phyloP scores from a whole-genome alignment of 2,113 vertebrate species.

The Phodopus roborovskii region DNA sequence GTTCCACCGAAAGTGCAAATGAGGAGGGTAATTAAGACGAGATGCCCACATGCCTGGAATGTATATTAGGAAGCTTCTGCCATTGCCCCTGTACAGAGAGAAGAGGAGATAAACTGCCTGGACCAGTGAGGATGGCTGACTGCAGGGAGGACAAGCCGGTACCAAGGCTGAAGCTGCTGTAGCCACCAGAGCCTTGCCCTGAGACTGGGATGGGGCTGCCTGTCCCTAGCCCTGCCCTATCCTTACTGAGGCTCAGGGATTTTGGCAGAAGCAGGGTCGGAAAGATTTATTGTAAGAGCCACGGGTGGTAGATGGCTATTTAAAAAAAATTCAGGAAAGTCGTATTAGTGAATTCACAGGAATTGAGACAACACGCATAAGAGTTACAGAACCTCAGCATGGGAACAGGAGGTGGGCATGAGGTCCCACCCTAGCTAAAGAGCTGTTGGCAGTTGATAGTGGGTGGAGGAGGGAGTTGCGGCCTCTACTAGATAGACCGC shows the following conservation, averaged over 20 bases:
- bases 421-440: neutral
- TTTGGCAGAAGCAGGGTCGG: neutral
- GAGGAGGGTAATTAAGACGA: conserved; percentile 58
- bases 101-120: no score
- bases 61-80: neutral
- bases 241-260: neutral
- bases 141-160: neutral
- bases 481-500: no score
- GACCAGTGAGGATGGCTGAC: rapidly evolving
- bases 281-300: neutral
- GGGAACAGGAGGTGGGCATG: neutral
- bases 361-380: no score
- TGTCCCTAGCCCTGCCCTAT: neutral
- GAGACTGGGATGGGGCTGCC: rapidly evolving
- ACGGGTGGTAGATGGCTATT: neutral
- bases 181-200: rapidly evolving
- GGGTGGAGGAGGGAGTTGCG: neutral
- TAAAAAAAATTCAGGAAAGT: neutral
- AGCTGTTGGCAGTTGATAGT: neutral
- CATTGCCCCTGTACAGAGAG: neutral
- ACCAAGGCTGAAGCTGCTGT: rapidly evolving
- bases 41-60: neutral
- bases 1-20: conserved; percentile 36
- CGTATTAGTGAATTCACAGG: neutral
- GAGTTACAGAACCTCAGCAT: neutral